Percentiles rank a stretch among this genome's conserved stretches.
These are phyloP conservation scores for Fratercula arctica DNA, from an alignment of 2,797 vertebrate genomes.

Conservation along the genomic window DNA sequence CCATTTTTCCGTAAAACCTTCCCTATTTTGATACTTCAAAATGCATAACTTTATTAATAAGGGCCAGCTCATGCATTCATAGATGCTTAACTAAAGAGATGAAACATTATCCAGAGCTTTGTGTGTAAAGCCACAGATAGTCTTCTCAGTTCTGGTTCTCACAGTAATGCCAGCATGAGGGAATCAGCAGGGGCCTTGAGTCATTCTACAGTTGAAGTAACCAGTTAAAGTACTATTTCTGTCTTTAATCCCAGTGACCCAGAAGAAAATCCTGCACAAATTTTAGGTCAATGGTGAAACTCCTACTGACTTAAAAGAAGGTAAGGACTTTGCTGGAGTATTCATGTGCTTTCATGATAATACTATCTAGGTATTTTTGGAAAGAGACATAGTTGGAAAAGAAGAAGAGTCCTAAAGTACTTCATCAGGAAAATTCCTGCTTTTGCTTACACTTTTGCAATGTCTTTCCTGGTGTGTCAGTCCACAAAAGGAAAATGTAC, in stretches of 20 bases:
- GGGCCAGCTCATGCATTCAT: background rate
- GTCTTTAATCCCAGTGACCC: background rate
- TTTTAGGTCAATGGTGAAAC: background rate
- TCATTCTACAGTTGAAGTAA: slow-evolving; percentile 16
- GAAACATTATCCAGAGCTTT: background rate
- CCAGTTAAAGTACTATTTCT: background rate
- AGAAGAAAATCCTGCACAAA: background rate
- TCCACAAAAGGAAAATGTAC: background rate
- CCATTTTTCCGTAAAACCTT: background rate
- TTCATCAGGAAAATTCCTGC: background rate
- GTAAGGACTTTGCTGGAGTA: background rate
- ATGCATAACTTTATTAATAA: background rate
- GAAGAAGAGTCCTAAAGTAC: background rate
- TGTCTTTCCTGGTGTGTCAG: background rate
- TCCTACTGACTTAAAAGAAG: background rate
- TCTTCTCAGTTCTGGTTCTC: slow-evolving; percentile 15
- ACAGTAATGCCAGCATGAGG: slow-evolving; percentile 8
- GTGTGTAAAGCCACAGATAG: slow-evolving; percentile 32
- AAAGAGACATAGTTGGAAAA: background rate
- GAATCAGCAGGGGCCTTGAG: slow-evolving; percentile 45
- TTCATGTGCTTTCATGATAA: background rate
- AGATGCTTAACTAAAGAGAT: background rate
- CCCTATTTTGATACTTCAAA: background rate
- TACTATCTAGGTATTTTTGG: background rate
- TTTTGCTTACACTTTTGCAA: background rate